Conservation (phyloP, 1,140 invertebrate genomes). For the Caenorhabditis inopinata region DNA sequence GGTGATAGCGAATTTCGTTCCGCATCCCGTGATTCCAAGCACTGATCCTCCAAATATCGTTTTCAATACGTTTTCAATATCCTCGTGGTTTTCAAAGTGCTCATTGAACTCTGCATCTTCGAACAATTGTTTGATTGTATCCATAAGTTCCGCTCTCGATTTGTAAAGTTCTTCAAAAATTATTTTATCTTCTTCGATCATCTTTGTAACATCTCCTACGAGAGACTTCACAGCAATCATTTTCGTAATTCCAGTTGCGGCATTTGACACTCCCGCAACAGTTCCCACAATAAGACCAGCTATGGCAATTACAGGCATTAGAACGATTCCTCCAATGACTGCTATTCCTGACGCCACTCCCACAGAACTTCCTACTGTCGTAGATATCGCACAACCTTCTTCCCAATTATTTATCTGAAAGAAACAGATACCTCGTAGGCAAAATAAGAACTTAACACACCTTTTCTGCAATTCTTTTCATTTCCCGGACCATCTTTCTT, state of each 20-base stretch:
- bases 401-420: constrained; percentile 32
- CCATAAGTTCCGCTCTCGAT: not conserved
- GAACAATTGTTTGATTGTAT: not conserved
- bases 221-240: constrained; percentile 75
- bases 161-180: not conserved
- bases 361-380: constrained; percentile 54
- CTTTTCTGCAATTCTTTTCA: constrained; percentile 2
- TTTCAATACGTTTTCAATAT: not conserved
- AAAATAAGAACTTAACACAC: no score
- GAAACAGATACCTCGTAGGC: no score
- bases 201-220: not conserved
- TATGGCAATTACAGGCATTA: constrained; percentile 40
- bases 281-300: constrained; percentile 49
- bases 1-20: not conserved
- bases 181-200: not conserved
- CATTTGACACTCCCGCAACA: constrained; percentile 79
- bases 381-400: constrained; percentile 37
- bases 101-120: not conserved
- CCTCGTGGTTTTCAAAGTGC: constrained; percentile 9
- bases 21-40: not conserved
- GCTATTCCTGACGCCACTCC: constrained; percentile 67
- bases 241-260: constrained; percentile 89
- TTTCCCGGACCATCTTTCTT: not conserved
- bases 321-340: constrained; percentile 54
- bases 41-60: not conserved